phyloP scores from a whole-genome alignment of 2,888 invertebrate species.

The Hipparchia semele region DNA sequence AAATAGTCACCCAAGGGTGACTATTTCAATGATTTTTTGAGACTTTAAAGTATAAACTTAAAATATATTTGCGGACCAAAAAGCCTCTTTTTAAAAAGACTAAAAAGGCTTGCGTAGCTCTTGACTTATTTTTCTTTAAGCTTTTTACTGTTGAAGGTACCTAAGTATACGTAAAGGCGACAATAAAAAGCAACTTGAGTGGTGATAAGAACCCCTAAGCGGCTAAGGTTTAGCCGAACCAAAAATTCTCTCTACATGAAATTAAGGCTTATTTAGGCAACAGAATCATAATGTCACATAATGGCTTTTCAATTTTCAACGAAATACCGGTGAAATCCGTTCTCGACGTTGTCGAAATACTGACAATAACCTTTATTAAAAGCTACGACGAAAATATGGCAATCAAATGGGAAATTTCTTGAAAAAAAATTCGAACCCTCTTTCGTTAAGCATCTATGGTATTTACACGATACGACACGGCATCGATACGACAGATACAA shows the following conservation, averaged over 20 bases:
- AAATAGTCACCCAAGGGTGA: no score
- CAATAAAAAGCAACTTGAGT: conserved; percentile 5
- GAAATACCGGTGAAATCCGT: conserved; percentile 40
- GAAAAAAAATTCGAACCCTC: conserved; percentile 40
- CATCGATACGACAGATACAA: background rate
- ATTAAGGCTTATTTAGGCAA: conserved; percentile 37
- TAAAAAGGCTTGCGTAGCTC: no score
- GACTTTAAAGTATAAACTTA: no score
- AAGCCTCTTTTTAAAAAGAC: no score
- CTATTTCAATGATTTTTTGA: no score
- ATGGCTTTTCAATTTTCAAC: conserved; percentile 42
- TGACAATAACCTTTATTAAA: conserved; percentile 47
- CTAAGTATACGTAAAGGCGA: background rate
- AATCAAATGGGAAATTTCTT: conserved; percentile 47
- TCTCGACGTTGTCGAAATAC: conserved; percentile 39
- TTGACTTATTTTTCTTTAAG: background rate
- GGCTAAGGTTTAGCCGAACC: background rate
- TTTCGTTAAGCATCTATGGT: conserved; percentile 40
- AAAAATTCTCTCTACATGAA: conserved; percentile 24
- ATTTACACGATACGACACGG: conserved; percentile 12
- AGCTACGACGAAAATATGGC: conserved; percentile 45
- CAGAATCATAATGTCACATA: conserved; percentile 40
- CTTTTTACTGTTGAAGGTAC: background rate
- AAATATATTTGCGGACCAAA: no score
- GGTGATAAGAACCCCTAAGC: background rate